Percentiles rank a stretch among this genome's conserved stretches.
These are phyloP conservation scores for Caenorhabditis panamensis DNA, from an alignment of 2,888 invertebrate species.

Conservation along the genomic window DNA sequence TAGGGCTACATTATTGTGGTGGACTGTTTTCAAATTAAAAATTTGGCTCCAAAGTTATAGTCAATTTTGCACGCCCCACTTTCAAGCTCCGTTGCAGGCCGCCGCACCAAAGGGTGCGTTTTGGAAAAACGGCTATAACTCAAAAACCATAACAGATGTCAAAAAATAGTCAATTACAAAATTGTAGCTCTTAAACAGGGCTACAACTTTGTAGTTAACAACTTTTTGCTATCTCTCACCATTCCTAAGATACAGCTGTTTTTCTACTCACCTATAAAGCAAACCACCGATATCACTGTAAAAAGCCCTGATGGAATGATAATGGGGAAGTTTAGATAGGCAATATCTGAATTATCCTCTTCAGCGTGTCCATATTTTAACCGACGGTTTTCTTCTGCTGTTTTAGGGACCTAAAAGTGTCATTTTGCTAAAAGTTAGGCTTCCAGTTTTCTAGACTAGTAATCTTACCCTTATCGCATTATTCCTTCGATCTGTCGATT, in stretches of 20 bases:
- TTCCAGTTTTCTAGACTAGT: not conserved
- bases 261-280: not conserved
- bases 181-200: too few relatives aligned
- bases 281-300: conserved; percentile 23
- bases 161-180: too few relatives aligned
- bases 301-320: conserved; percentile 66
- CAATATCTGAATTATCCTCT: conserved; percentile 79
- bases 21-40: too few relatives aligned
- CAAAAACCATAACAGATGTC: too few relatives aligned
- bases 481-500: conserved; percentile 31
- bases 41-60: too few relatives aligned
- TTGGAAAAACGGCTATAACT: not conserved
- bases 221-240: not conserved
- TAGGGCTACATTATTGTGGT: too few relatives aligned
- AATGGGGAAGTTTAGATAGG: conserved; percentile 75
- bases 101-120: too few relatives aligned
- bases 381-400: conserved; percentile 65
- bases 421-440: not conserved
- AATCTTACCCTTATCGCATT: conserved; percentile 30
- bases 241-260: not conserved
- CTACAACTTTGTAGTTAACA: too few relatives aligned
- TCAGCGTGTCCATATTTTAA: conserved; percentile 74
- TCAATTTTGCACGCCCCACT: too few relatives aligned
- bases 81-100: too few relatives aligned
- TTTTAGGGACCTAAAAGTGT: conserved; percentile 64